Percentiles rank a stretch among this genome's conserved stretches.
Conservation (phyloP, 2,113 vertebrate species). For the Caranx ignobilis region DNA sequence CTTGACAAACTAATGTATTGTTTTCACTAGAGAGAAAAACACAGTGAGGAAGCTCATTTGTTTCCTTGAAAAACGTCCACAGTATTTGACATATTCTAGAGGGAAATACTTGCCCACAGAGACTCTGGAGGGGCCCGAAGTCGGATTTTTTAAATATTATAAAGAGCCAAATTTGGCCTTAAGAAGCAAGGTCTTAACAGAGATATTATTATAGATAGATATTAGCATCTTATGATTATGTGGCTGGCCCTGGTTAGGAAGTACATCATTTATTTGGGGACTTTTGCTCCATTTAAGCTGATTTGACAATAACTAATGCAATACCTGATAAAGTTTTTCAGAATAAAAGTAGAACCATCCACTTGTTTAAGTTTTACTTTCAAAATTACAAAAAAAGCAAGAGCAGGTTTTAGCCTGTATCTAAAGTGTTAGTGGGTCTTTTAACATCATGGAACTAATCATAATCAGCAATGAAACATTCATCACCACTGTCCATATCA, state of each 20-base stretch:
- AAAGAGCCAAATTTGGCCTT: slow-evolving; percentile 24
- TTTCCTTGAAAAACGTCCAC: background rate
- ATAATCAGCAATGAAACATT: too few relatives aligned
- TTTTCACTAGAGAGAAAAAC: background rate
- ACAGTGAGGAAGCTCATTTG: background rate
- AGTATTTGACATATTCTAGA: slow-evolving; percentile 42
- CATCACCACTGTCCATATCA: background rate
- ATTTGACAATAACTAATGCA: background rate
- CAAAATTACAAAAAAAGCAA: background rate
- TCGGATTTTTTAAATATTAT: slow-evolving; percentile 13
- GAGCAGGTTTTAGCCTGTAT: background rate
- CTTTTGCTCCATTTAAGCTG: background rate
- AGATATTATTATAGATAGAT: background rate
- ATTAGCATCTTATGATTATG: background rate
- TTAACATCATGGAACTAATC: background rate
- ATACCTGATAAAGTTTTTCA: background rate
- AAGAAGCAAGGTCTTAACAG: too few relatives aligned
- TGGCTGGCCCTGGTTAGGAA: background rate
- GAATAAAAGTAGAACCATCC: too few relatives aligned
- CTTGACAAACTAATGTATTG: background rate
- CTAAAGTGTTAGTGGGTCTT: background rate
- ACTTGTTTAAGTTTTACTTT: too few relatives aligned
- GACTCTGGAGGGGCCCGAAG: background rate
- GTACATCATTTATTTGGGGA: background rate
- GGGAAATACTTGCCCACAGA: slow-evolving; percentile 19